Base-by-base conservation (phyloP, 1,140 invertebrate species). In the Coptotermes formosanus region DNA sequence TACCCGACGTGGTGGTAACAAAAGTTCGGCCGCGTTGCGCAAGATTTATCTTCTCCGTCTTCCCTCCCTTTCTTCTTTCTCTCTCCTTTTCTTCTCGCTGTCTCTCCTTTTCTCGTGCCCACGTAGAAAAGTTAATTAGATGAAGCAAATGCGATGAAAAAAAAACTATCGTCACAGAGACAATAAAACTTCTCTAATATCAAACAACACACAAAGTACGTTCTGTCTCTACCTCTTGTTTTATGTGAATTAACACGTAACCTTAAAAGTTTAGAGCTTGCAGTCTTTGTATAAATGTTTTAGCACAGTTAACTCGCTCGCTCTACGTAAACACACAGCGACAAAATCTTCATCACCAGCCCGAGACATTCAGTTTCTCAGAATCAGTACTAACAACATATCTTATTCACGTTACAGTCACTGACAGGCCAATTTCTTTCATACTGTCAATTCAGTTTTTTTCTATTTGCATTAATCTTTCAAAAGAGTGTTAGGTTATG, bases 51-150 rank as follows among this genome's bases (percentile, higher is more conserved):
- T 75, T 30, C 64, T 30, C 64, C 64, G 64, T 75, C 64, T 75
- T 7, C n/a, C 25, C 2, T 6, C 64, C 64, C 30, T 30, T 21
- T 55, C 52, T 55, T 19, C 52, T 4, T 38, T 19, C 11, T 55
- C 52, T 55, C 16, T 6, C 64, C 64, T 75, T 30, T 21, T 55
- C 52, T 55, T 19, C 52, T 4, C 4, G 0, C 11, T 55, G 11
- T 55, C 16, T 75, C 64, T 75, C 64, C 14, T 30, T 23, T 25
- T 3, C 64, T 16, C 64, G 64, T 30, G 2, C 64, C 64, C 64
- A 75, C 64, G 64, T 75, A 75, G 59, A 75, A 75, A 75, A 75
- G 64, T 75, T 75, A 75, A 75, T 75, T 75, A 75, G 64, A 75
- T 75, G 64, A 75, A 75, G n/a, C 30, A 75, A 75, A 75, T 75